Percentiles rank a stretch among this genome's conserved stretches.
These are phyloP conservation scores for Aphrocallistes beatrix DNA, from an alignment of 37 sponge, comb jelly and placozoan species.

Conservation along the genomic window DNA sequence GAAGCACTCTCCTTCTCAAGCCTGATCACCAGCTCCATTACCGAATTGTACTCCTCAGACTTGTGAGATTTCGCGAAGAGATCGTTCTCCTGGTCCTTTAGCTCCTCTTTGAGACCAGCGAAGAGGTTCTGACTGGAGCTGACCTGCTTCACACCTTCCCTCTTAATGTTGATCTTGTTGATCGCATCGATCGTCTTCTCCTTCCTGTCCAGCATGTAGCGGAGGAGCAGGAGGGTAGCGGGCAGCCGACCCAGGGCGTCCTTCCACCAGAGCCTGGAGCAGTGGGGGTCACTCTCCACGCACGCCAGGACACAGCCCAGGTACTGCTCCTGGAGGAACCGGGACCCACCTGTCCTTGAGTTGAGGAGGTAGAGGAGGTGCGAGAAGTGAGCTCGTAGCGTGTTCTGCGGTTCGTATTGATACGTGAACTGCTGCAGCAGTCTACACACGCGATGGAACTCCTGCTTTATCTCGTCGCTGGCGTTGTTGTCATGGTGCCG, in stretches of 20 bases:
- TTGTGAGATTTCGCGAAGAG: background rate
- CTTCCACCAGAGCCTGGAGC: background rate
- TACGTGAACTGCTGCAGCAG: background rate
- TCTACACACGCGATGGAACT: background rate
- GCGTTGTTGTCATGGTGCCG: background rate
- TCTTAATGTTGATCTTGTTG: conserved; percentile 20
- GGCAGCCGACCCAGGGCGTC: background rate
- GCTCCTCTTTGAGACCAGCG: background rate
- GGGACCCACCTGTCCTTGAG: background rate
- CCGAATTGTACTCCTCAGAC: background rate
- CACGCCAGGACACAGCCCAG: background rate
- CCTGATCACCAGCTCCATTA: background rate
- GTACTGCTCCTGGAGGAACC: background rate
- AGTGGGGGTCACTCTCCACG: background rate
- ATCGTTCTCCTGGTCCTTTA: background rate
- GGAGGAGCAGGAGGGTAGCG: background rate
- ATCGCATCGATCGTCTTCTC: background rate
- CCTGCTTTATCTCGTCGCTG: conserved; percentile 9
- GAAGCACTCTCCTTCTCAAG: background rate
- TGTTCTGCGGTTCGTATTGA: conserved; percentile 8
- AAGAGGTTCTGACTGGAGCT: background rate
- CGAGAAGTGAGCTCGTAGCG: background rate
- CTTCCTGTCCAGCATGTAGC: background rate
- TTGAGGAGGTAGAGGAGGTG: background rate
- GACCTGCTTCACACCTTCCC: background rate